A percentile compares a stretch with the other conserved stretches of the same genome.
Conservation (phyloP, 2,888 invertebrate species). For the Abrostola triplasia region DNA sequence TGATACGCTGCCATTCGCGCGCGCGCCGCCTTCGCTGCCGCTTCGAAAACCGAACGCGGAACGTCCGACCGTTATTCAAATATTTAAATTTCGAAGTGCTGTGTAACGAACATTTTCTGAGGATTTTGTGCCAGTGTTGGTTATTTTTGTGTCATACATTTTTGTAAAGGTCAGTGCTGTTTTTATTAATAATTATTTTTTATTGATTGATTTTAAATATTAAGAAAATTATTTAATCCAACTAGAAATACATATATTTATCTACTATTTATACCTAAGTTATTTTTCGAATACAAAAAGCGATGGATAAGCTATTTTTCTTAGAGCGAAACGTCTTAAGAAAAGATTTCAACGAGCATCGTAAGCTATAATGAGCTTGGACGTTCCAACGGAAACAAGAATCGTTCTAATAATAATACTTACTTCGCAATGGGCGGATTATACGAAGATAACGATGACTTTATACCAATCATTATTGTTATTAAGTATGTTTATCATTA, state of each 20-base stretch:
- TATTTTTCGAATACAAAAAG: background rate
- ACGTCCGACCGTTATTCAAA: constrained; percentile 69
- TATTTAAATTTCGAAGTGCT: constrained; percentile 73
- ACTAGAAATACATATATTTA: background rate
- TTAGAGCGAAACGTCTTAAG: constrained; percentile 52
- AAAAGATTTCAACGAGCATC: constrained; percentile 81
- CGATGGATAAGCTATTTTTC: background rate
- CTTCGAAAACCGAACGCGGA: constrained; percentile 75
- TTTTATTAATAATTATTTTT: constrained; percentile 34
- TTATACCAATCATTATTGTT: constrained; percentile 34
- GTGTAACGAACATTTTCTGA: constrained; percentile 77
- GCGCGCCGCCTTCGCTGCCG: constrained; percentile 83
- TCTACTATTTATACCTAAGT: background rate
- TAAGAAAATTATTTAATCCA: background rate
- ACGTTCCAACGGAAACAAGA: constrained; percentile 50
- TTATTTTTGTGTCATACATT: constrained; percentile 59
- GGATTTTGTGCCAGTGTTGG: constrained; percentile 83
- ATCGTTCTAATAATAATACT: constrained; percentile 41
- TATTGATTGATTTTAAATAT: constrained; percentile 1
- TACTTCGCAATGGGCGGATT: constrained; percentile 32
- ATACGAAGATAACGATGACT: constrained; percentile 25
- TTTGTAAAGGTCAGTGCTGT: constrained; percentile 69
- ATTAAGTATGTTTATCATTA: constrained; percentile 20
- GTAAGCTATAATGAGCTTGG: constrained; percentile 46
- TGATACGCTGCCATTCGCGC: constrained; percentile 84